phyloP scores from a whole-genome alignment of 2,113 vertebrate genomes.

The Mastomys natalensis region DNA sequence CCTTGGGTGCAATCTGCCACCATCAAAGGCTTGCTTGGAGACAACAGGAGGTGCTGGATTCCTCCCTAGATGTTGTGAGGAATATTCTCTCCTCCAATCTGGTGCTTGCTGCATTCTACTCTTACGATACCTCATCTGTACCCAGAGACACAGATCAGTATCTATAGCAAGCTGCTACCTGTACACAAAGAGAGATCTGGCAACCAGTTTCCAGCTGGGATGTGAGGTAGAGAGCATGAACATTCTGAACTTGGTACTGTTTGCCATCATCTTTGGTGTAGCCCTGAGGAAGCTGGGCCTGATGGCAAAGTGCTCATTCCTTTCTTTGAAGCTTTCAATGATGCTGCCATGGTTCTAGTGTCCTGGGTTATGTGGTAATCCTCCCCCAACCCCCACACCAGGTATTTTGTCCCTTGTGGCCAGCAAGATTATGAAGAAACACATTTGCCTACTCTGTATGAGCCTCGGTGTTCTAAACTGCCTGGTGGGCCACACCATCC shows the following conservation, averaged over 20 bases:
- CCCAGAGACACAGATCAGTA: neutral
- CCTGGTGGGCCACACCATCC: slow-evolving; percentile 91
- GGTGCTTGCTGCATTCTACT: slow-evolving; percentile 92
- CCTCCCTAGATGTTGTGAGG: slow-evolving; percentile 75
- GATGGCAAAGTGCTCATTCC: slow-evolving; percentile 93
- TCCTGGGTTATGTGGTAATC: slow-evolving; percentile 96
- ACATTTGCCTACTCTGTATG: slow-evolving; percentile 88
- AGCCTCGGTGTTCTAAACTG: slow-evolving; percentile 93
- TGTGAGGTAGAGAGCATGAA: slow-evolving; percentile 92
- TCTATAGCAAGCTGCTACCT: neutral
- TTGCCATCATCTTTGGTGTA: slow-evolving; percentile 93
- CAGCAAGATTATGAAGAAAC: slow-evolving; percentile 91
- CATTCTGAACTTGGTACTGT: slow-evolving; percentile 94
- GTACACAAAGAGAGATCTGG: fast-evolving
- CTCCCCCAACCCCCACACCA: slow-evolving; percentile 81
- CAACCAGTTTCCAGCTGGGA: slow-evolving; percentile 83
- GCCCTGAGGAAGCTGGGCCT: slow-evolving; percentile 91
- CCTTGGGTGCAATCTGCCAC: neutral
- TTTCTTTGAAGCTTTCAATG: slow-evolving; percentile 90
- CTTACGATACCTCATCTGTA: slow-evolving; percentile 64
- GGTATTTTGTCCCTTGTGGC: slow-evolving; percentile 96
- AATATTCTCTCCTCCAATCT: slow-evolving; percentile 95
- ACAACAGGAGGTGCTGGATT: neutral
- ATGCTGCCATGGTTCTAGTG: slow-evolving; percentile 95
- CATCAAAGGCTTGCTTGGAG: neutral